phyloP scores from a whole-genome alignment of 2,797 vertebrate genomes.

The Artibeus jamaicensis region DNA sequence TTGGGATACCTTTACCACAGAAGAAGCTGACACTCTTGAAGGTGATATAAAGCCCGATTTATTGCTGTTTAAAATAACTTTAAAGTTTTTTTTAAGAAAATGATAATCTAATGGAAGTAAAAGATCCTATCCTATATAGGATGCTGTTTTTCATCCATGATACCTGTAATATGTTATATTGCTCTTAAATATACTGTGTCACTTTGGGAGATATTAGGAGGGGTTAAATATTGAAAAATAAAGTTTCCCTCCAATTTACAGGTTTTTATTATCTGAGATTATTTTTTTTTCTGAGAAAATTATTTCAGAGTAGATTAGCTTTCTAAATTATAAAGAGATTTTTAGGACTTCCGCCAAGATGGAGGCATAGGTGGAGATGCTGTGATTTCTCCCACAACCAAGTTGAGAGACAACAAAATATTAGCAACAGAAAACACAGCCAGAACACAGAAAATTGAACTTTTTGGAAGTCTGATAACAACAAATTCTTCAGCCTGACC shows the following conservation, averaged over 20 bases:
- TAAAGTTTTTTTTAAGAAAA: not conserved
- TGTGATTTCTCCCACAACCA: too few relatives aligned
- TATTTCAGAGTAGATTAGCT: not conserved
- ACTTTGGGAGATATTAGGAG: not conserved
- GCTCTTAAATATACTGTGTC: not conserved
- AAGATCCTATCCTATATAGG: not conserved
- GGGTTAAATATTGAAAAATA: not conserved
- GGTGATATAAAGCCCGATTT: not conserved
- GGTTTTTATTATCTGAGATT: not conserved
- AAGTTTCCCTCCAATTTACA: not conserved
- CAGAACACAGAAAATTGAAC: too few relatives aligned
- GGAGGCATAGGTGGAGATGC: too few relatives aligned
- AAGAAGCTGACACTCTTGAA: not conserved
- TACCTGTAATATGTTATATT: not conserved
- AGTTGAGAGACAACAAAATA: too few relatives aligned
- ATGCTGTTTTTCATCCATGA: not conserved
- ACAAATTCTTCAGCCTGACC: too few relatives aligned
- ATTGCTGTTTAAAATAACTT: not conserved
- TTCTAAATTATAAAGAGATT: slow-evolving; percentile 2
- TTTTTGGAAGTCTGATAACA: too few relatives aligned
- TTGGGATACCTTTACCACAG: not conserved
- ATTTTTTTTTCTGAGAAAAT: slow-evolving; percentile 24
- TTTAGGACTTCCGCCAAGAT: too few relatives aligned
- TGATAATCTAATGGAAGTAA: not conserved
- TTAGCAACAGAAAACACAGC: too few relatives aligned